Percentiles rank a stretch among this genome's conserved stretches.
These are phyloP conservation scores for Psittacula derbiana DNA, from an alignment of 2,797 vertebrate genomes.

Conservation along the genomic window DNA sequence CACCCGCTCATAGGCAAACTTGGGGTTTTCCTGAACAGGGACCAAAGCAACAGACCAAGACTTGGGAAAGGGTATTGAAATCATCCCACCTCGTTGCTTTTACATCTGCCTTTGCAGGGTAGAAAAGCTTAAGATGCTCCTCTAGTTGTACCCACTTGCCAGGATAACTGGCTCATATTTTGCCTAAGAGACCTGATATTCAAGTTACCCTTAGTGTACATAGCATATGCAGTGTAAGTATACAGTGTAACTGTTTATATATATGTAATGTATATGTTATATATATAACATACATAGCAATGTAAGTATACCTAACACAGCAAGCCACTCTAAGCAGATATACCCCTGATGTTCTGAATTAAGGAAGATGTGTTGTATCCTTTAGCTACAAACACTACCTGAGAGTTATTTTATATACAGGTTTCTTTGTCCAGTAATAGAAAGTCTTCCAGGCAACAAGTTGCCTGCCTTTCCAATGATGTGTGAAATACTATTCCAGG, in stretches of 20 bases:
- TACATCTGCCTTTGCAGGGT: not conserved
- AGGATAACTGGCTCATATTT: not conserved
- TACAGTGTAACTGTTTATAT: too few species aligned
- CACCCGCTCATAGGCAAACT: not conserved
- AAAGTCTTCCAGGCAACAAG: not conserved
- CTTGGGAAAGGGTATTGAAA: not conserved
- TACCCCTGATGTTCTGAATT: accelerated
- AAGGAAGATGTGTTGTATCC: not conserved
- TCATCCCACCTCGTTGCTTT: not conserved
- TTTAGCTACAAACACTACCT: not conserved
- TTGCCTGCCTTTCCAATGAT: not conserved
- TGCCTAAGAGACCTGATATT: not conserved
- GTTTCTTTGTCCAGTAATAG: not conserved
- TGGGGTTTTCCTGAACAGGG: not conserved
- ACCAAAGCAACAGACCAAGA: not conserved
- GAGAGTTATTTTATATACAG: not conserved
- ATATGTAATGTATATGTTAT: too few species aligned
- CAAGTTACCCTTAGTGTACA: not conserved
- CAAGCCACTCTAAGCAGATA: not conserved
- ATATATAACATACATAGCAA: not conserved
- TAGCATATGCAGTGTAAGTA: too few species aligned
- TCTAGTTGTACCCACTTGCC: not conserved
- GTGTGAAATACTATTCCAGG: not conserved
- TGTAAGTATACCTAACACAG: not conserved
- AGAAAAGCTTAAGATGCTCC: not conserved